These are phyloP conservation scores for Zygogramma bicolorata DNA, from an alignment of 2,888 invertebrate genomes.

Conservation along the genomic window DNA sequence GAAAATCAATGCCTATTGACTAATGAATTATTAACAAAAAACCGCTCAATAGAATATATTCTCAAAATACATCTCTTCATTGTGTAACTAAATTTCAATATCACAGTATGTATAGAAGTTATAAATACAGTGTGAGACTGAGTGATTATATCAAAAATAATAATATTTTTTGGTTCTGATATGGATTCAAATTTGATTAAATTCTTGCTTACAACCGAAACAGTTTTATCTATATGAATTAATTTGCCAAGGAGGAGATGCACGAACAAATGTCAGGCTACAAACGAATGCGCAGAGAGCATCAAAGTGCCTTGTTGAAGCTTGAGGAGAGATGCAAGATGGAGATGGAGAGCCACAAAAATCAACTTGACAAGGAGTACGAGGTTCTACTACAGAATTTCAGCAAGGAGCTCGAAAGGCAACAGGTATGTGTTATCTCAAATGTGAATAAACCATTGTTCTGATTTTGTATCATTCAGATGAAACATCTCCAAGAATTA, in stretches of 20 bases:
- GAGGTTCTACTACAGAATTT: slow-evolving; percentile 93
- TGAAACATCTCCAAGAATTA: slow-evolving; percentile 82
- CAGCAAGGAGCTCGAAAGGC: slow-evolving; percentile 90
- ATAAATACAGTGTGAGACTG: no score
- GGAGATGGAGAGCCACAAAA: slow-evolving; percentile 97
- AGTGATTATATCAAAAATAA: no score
- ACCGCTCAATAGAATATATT: no score
- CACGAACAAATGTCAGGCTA: slow-evolving; percentile 99
- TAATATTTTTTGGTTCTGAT: not conserved
- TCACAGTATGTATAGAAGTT: no score
- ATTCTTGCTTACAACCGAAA: not conserved
- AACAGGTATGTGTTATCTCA: slow-evolving; percentile 72
- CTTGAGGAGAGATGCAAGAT: slow-evolving; percentile 95
- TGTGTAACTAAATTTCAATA: no score
- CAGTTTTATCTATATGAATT: slow-evolving; percentile 29
- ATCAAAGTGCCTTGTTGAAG: slow-evolving; percentile 94
- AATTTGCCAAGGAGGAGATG: slow-evolving; percentile 83
- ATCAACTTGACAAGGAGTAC: slow-evolving; percentile 95
- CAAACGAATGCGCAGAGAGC: slow-evolving; percentile 97
- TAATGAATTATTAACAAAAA: no score
- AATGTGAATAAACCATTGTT: not conserved
- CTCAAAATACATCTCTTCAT: no score
- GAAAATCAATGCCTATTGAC: no score
- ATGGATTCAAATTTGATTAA: not conserved
- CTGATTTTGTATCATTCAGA: slow-evolving; percentile 60